Conservation (phyloP, 2,797 vertebrate species). For the Melanotaenia nigrans region DNA sequence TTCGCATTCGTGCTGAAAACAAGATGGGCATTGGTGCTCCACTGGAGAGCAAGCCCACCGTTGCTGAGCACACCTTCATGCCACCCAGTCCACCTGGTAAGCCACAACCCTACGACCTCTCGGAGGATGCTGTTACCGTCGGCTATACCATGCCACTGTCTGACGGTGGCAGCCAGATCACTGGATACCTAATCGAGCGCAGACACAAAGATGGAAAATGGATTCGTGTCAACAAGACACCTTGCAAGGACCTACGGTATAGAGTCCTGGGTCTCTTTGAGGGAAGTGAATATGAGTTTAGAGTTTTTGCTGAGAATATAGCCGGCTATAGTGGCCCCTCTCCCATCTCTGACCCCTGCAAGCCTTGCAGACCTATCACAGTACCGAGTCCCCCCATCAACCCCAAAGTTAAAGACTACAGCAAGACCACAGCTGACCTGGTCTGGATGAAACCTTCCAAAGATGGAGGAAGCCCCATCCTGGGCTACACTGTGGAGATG, state of each 20-base stretch:
- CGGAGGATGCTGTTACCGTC: slow-evolving; percentile 92
- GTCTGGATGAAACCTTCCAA: slow-evolving; percentile 96
- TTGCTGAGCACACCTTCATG: slow-evolving; percentile 94
- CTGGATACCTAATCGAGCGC: slow-evolving; percentile 94
- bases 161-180: slow-evolving; percentile 96
- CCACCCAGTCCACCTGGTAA: slow-evolving; percentile 94
- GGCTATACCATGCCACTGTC: slow-evolving; percentile 94
- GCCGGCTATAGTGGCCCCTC: slow-evolving; percentile 95
- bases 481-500: slow-evolving; percentile 95
- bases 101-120: slow-evolving; percentile 89
- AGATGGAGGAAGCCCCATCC: slow-evolving; percentile 95
- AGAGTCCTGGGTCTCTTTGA: slow-evolving; percentile 95
- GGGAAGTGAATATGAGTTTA: slow-evolving; percentile 97
- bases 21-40: slow-evolving; percentile 96
- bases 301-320: slow-evolving; percentile 97
- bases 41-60: slow-evolving; percentile 93
- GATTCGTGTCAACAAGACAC: slow-evolving; percentile 96
- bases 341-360: slow-evolving; percentile 92
- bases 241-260: slow-evolving; percentile 91
- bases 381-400: slow-evolving; percentile 95
- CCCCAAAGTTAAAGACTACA: slow-evolving; percentile 97
- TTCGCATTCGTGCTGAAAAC: slow-evolving; percentile 95
- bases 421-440: slow-evolving; percentile 90
- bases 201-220: slow-evolving; percentile 96
- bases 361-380: slow-evolving; percentile 92